Conservation (phyloP, 1,140 invertebrate species). For the Hyposmocoma kahamanoa region DNA sequence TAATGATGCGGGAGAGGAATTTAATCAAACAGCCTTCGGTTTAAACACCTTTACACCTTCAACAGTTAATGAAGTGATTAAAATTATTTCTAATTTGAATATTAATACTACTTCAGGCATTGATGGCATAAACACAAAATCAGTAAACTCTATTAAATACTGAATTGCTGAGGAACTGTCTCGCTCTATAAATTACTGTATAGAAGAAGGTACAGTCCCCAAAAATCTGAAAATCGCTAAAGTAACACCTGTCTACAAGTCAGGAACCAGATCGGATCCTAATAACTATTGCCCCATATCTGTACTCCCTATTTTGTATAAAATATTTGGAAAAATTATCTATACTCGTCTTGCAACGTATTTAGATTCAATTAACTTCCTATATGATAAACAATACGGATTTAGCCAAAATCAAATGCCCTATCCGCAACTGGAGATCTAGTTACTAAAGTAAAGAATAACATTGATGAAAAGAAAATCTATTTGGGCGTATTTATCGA, state of each 20-base stretch:
- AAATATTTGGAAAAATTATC: slow-evolving; percentile 20
- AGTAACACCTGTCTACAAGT: not conserved
- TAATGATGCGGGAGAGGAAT: not conserved
- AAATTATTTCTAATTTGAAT: slow-evolving; percentile 14
- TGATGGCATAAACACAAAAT: slow-evolving; percentile 12
- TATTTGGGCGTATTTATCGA: slow-evolving; percentile 17
- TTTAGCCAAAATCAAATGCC: slow-evolving; percentile 17
- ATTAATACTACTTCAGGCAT: slow-evolving; percentile 13
- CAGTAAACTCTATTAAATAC: slow-evolving; percentile 12
- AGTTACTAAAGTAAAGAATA: slow-evolving; percentile 18
- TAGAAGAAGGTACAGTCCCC: not conserved
- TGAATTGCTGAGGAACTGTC: not conserved
- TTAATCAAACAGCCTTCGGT: not conserved
- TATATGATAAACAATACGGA: slow-evolving; percentile 20
- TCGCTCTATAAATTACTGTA: not conserved
- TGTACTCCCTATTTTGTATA: not conserved
- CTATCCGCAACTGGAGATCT: slow-evolving; percentile 18
- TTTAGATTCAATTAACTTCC: slow-evolving; percentile 11
- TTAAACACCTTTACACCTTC: not conserved
- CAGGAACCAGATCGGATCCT: not conserved
- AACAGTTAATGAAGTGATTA: slow-evolving; percentile 2
- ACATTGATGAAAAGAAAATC: slow-evolving; percentile 17
- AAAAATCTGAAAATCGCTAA: not conserved
- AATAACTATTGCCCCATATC: not conserved
- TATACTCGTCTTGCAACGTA: slow-evolving; percentile 13